These are phyloP conservation scores for Brachynemurus nebulosus DNA, from an alignment of 2,888 invertebrate genomes.

Conservation along the genomic window DNA sequence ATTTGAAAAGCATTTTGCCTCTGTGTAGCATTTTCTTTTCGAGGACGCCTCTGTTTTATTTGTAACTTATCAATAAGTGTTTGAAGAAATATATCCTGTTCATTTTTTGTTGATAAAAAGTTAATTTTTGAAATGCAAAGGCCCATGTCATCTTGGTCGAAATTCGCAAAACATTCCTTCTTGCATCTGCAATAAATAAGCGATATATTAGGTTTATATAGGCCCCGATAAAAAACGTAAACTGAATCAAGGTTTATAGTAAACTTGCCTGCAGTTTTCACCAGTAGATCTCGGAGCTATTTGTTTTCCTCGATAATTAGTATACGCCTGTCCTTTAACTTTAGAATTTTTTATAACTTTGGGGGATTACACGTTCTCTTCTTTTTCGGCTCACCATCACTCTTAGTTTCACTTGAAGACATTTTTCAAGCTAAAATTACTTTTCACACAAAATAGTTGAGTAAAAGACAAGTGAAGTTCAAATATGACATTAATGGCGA, in stretches of 20 bases:
- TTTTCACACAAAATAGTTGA: conserved; percentile 6
- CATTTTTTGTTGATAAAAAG: conserved; percentile 10
- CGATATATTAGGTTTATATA: conserved; percentile 1
- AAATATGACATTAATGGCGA: too few species aligned
- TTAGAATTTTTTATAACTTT: conserved; percentile 10
- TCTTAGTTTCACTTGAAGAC: conserved; percentile 5
- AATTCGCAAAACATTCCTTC: conserved; percentile 12
- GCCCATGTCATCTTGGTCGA: conserved; percentile 7
- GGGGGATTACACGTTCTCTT: conserved; percentile 9
- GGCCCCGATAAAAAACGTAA: conserved; percentile 5
- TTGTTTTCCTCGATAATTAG: conserved; percentile 7
- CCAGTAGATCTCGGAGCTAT: conserved; percentile 10
- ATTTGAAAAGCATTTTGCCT: conserved; percentile 11
- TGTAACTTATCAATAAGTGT: conserved; percentile 9
- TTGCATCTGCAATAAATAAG: conserved; percentile 11
- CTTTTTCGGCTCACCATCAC: conserved; percentile 6
- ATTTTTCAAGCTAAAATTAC: conserved; percentile 6
- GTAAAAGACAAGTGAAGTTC: conserved; percentile 4
- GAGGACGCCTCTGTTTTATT: conserved; percentile 11
- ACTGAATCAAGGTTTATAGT: conserved; percentile 3
- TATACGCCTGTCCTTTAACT: conserved; percentile 12
- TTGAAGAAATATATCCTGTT: conserved; percentile 13
- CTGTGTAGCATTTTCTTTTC: conserved; percentile 9
- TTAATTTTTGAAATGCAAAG: conserved; percentile 11
- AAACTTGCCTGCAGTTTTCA: conserved; percentile 12